A percentile compares a stretch with the other conserved stretches of the same genome.
Evolutionary conservation across 2,888 invertebrate genomes (phyloP).

Genomic region (Neria commutata): DNA sequence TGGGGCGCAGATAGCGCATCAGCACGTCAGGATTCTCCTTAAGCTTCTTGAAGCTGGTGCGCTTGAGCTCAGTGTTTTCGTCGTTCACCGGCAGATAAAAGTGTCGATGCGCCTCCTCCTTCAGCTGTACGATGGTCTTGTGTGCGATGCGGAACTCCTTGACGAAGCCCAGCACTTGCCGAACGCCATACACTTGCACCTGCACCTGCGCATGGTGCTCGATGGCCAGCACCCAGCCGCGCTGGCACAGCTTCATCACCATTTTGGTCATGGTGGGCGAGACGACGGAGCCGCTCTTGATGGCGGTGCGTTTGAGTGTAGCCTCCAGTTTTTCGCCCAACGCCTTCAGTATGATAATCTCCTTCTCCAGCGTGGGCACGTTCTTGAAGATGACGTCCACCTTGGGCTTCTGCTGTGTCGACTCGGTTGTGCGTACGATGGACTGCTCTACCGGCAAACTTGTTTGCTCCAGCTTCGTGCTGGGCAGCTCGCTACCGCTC

Average conservation of each 20-base stretch:
- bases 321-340: constrained; percentile 49
- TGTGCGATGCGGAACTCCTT: constrained; percentile 48
- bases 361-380: constrained; percentile 48
- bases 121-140: constrained; percentile 49
- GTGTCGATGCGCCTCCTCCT: constrained; percentile 39
- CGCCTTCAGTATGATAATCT: constrained; percentile 45
- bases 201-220: neutral
- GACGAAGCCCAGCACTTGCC: constrained; percentile 27
- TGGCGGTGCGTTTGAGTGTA: constrained; percentile 35
- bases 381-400: constrained; percentile 49
- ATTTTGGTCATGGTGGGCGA: neutral
- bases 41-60: constrained; percentile 49
- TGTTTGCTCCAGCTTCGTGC: constrained; percentile 13
- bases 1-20: constrained; percentile 42
- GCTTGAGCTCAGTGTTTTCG: constrained; percentile 36
- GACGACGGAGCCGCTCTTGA: neutral
- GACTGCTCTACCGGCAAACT: neutral
- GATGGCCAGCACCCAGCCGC: neutral
- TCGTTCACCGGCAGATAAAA: constrained; percentile 45
- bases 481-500: neutral
- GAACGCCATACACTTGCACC: neutral
- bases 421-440: neutral
- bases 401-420: constrained; percentile 26
- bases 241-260: neutral
- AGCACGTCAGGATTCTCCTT: constrained; percentile 47